Conservation (phyloP, 2,113 vertebrate genomes). For the Eretmochelys imbricata region DNA sequence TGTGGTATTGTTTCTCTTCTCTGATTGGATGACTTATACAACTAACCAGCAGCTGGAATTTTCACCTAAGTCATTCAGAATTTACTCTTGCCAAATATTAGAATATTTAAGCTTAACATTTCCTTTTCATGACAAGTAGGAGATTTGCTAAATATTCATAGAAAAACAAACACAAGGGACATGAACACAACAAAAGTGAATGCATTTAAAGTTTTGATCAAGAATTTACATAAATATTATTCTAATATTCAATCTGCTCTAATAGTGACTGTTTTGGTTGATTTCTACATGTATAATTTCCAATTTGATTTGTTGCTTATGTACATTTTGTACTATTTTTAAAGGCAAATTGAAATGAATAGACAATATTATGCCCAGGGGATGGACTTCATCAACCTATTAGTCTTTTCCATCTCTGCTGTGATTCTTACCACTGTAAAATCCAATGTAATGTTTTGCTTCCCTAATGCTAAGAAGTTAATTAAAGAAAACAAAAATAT, state of each 20-base stretch:
- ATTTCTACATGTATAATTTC: neutral
- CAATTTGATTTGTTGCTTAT: neutral
- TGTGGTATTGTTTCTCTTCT: neutral
- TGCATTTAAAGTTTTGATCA: neutral
- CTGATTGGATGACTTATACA: neutral
- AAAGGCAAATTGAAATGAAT: neutral
- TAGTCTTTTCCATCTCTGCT: neutral
- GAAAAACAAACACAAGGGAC: rapidly evolving
- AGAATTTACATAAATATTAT: neutral
- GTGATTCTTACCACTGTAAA: neutral
- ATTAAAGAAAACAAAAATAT: neutral
- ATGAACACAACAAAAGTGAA: neutral
- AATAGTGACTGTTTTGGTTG: neutral
- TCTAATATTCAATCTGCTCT: rapidly evolving
- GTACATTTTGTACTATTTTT: neutral
- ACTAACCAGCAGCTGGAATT: neutral
- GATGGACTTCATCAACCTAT: neutral
- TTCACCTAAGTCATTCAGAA: neutral
- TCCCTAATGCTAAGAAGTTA: neutral
- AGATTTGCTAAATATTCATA: rapidly evolving
- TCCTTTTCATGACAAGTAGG: neutral
- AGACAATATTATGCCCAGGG: neutral
- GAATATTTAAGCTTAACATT: neutral
- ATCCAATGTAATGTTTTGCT: neutral
- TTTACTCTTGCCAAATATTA: neutral